Base-by-base conservation (phyloP, 2,113 vertebrate genomes). In the Zosterops japonicus region DNA sequence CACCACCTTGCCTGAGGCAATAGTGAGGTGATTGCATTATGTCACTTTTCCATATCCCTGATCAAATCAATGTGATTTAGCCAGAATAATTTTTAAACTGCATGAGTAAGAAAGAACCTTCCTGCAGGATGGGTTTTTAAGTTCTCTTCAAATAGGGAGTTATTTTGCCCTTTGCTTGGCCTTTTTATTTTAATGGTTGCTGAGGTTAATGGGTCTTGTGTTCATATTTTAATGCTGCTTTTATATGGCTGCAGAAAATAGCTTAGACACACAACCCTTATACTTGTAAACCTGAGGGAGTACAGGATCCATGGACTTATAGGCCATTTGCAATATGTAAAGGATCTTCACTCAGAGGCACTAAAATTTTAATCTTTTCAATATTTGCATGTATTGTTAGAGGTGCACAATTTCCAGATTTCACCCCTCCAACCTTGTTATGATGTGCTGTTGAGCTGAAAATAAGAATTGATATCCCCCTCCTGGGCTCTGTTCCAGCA, bases 141-240 rank as follows among this genome's bases (percentile, higher is more conserved):
- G 29, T 61, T 89, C 17, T 63, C 41, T 69, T 69, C 60, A 76
- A 90, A 90, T 41, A 46, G 67, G 50, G n/a, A 50, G 6, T 52
- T 67, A 29, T 50, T 92, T 89, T 94, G 44, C 84, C 44, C 60
- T 94, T 87, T 78, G 80, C 42, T 23, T 27, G 23, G 15, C 64
- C 31, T 71, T 91, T 89, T 79, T 78, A 36, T 89, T 92, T 87
- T 93, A 87, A 49, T 71, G 65, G 64, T 41, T 82, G 47, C 86
- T 67, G 72, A 89, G 53, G 64, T 89, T 92, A 91, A 75, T 84
- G 65, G 28, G 8, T 64, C 93, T 84, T 60, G 33, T 75, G 80
- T 78, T 87, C 68, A 57, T 49, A 53, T 53, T 91, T 90, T 84
- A 95, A 79, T 3, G n/a, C 49, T 78, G 13, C 44, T 49, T 77